Conservation (phyloP, 2,113 vertebrate genomes). For the Hystrix brachyura region DNA sequence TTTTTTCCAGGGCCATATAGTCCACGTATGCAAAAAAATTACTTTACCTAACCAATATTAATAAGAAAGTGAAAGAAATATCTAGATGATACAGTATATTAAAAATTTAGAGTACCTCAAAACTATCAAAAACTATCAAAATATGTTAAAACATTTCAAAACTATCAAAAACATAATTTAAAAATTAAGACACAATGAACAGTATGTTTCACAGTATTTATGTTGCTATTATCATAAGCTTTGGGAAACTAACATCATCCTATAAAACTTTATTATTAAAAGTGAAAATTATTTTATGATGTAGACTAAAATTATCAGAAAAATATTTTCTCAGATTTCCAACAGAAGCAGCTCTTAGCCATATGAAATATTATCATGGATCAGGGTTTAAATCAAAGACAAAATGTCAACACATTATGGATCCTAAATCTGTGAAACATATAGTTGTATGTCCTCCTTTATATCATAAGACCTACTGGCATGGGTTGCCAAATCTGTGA, state of each 20-base stretch:
- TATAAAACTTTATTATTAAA: not conserved
- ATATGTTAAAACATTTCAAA: no score
- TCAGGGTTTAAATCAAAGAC: not conserved
- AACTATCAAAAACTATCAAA: not conserved
- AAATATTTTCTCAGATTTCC: not conserved
- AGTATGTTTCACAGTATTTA: not conserved
- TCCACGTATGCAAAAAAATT: conserved; percentile 21
- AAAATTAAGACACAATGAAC: not conserved
- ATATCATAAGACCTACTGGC: not conserved
- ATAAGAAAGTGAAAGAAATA: not conserved
- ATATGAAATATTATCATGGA: not conserved
- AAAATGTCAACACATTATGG: not conserved
- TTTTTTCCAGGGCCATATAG: not conserved
- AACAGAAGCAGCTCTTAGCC: not conserved
- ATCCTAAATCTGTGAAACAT: not conserved
- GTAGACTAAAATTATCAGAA: not conserved
- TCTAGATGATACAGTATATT: not conserved
- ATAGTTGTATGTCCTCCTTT: not conserved
- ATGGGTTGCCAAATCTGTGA: not conserved
- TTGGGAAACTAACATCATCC: not conserved
- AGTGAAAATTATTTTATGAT: not conserved
- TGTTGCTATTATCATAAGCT: not conserved
- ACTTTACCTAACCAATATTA: not conserved
- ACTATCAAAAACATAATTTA: not conserved
- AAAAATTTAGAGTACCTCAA: conserved; percentile 36